Percentiles rank a stretch among this genome's conserved stretches.
Evolutionary conservation across 2,888 invertebrate genomes (phyloP).

Genomic region (Clusia tigrina): DNA sequence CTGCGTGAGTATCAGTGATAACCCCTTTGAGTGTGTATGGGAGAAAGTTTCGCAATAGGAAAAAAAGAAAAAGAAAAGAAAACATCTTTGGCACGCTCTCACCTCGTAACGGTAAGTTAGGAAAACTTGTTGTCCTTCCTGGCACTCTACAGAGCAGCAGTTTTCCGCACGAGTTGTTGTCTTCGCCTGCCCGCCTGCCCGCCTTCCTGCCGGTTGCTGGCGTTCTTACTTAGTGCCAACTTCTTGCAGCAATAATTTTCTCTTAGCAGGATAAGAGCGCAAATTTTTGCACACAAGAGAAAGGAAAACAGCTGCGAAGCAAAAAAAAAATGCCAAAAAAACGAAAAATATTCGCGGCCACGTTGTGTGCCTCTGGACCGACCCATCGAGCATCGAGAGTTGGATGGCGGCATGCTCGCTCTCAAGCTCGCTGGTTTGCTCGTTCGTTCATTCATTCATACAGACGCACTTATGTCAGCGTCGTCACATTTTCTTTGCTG

Average conservation of each 20-base stretch:
- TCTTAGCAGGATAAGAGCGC: slow-evolving; percentile 34
- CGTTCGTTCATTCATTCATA: background rate
- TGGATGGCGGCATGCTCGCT: slow-evolving; percentile 2
- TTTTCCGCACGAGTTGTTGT: background rate
- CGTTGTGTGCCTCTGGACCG: slow-evolving; percentile 24
- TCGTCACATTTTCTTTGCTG: slow-evolving; percentile 24
- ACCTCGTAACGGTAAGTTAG: no score
- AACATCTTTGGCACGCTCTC: no score
- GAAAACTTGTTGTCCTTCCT: no score
- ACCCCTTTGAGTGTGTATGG: no score
- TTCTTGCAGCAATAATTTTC: slow-evolving; percentile 12
- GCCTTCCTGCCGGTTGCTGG: no score
- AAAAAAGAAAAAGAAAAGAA: no score
- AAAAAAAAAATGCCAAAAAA: slow-evolving; percentile 16
- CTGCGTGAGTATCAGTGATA: no score
- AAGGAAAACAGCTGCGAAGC: background rate
- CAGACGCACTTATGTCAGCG: background rate
- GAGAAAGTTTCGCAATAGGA: no score
- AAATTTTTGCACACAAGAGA: slow-evolving; percentile 6
- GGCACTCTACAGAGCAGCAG: no score
- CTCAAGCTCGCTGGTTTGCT: slow-evolving; percentile 29
- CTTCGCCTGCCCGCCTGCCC: background rate
- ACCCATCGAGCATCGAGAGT: no score
- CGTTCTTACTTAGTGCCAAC: background rate
- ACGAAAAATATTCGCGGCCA: slow-evolving; percentile 35